A percentile compares a stretch with the other conserved stretches of the same genome.
phyloP scores from a whole-genome alignment of 2,113 vertebrate species.

The Tachycineta bicolor region DNA sequence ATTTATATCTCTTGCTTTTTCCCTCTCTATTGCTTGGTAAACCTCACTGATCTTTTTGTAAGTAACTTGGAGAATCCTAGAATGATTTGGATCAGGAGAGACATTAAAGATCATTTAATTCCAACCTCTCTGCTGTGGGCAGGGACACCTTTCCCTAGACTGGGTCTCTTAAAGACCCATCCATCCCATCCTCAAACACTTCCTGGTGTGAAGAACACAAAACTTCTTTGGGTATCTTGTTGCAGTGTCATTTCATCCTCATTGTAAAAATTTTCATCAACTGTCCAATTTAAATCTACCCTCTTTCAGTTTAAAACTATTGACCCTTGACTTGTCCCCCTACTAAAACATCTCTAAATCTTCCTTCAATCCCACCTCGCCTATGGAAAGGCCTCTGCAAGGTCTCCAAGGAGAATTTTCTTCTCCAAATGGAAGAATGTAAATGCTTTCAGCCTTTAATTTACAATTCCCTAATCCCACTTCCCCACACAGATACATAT shows the following conservation, averaged over 20 bases:
- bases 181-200: neutral
- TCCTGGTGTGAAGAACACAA: accelerated
- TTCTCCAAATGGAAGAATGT: neutral
- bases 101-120: neutral
- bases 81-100: neutral
- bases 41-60: neutral
- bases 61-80: neutral
- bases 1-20: neutral
- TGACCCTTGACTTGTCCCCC: neutral
- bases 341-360: neutral
- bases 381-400: neutral
- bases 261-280: neutral
- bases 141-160: neutral
- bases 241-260: neutral
- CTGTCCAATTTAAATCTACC: neutral
- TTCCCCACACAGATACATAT: neutral
- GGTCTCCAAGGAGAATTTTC: neutral
- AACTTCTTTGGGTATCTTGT: neutral
- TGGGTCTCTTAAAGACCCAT: neutral
- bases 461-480: neutral
- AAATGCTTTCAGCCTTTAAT: neutral
- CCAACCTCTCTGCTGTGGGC: neutral
- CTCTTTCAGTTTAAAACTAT: neutral
- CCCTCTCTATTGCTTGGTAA: neutral
- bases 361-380: neutral